Evolutionary conservation across 2,797 vertebrate genomes (phyloP).

Genomic region (Aldrovandia affinis): DNA sequence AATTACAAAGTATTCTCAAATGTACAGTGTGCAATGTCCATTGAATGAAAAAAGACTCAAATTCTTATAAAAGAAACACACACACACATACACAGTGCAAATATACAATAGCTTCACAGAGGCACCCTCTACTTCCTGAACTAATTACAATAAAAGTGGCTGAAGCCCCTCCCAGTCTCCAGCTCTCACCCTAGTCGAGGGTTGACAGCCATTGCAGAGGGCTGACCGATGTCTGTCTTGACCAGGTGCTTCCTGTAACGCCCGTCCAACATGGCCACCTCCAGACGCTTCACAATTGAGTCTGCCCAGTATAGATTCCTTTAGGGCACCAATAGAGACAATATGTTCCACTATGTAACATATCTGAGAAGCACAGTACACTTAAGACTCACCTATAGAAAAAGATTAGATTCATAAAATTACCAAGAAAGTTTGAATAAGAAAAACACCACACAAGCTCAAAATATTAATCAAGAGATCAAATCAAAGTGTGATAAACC

Average conservation of each 20-base stretch:
- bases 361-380: not conserved
- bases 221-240: slow-evolving; percentile 79
- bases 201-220: slow-evolving; percentile 87
- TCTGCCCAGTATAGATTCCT: slow-evolving; percentile 96
- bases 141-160: not conserved
- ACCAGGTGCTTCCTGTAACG: slow-evolving; percentile 90
- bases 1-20: not conserved
- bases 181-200: slow-evolving; percentile 81
- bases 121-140: not conserved
- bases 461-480: not conserved
- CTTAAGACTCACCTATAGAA: not conserved
- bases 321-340: not conserved
- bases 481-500: not conserved
- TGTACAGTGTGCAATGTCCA: not conserved
- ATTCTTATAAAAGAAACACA: not conserved
- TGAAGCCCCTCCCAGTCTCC: not conserved
- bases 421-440: not conserved
- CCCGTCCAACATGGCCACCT: slow-evolving; percentile 88
- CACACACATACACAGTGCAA: not conserved
- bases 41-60: not conserved
- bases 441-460: not conserved
- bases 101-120: not conserved
- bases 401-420: not conserved
- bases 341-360: not conserved
- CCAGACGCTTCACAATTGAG: slow-evolving; percentile 79